Evolutionary conservation across 2,888 invertebrate genomes (phyloP).

Genomic region (Trachelus troglodyta): DNA sequence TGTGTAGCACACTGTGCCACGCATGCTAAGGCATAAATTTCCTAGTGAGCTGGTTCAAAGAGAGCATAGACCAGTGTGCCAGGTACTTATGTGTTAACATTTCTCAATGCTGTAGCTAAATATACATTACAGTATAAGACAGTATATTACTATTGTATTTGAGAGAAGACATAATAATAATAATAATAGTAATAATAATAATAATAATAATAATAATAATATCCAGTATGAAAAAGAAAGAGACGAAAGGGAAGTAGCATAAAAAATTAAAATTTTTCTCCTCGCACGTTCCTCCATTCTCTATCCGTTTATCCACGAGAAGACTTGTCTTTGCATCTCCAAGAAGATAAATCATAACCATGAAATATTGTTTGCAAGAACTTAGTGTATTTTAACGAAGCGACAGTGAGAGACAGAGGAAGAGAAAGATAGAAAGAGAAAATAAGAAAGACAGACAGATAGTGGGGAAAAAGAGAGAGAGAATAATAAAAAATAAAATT

Average conservation of each 20-base stretch:
- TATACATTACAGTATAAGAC: conserved; percentile 50
- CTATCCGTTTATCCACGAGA: conserved; percentile 29
- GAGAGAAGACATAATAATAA: conserved; percentile 14
- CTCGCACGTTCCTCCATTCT: conserved; percentile 33
- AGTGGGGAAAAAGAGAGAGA: background rate
- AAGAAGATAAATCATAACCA: conserved; percentile 31
- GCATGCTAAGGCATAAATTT: conserved; percentile 54
- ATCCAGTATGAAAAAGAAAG: conserved; percentile 14
- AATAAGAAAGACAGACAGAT: background rate
- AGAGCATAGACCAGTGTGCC: conserved; percentile 62
- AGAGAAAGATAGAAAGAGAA: no score
- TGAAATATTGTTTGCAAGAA: conserved; percentile 33
- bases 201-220: conserved; percentile 50
- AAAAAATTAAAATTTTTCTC: conserved; percentile 26
- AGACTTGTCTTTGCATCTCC: conserved; percentile 33
- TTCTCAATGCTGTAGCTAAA: conserved; percentile 47
- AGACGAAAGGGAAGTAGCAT: background rate
- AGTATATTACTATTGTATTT: conserved; percentile 48
- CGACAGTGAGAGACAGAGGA: conserved; percentile 1
- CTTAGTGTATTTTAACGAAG: conserved; percentile 37
- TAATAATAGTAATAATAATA: conserved; percentile 22
- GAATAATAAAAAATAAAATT: conserved; percentile 39
- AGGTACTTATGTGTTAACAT: conserved; percentile 61
- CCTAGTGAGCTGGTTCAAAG: conserved; percentile 51
- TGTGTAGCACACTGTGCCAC: conserved; percentile 51